phyloP scores from a whole-genome alignment of 2,113 vertebrate species.

The Tenrec ecaudatus region DNA sequence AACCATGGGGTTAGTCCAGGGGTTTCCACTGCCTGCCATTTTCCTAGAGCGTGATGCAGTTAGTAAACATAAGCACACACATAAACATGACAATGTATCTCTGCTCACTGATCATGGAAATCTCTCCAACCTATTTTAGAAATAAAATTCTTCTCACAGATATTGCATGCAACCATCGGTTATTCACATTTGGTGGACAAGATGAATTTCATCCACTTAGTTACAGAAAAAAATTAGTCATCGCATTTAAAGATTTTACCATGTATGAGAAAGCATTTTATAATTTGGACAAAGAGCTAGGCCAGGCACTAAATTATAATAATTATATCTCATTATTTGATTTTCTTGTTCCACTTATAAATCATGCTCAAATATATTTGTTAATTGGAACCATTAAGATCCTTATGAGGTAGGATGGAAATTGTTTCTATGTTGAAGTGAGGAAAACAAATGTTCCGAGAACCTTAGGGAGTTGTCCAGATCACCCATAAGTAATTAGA shows the following conservation, averaged over 20 bases:
- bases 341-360: conserved; percentile 53
- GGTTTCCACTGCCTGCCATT: neutral
- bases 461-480: conserved; percentile 54
- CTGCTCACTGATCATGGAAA: neutral
- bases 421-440: conserved; percentile 44
- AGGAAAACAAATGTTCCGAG: conserved; percentile 49
- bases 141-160: conserved; percentile 1
- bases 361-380: conserved; percentile 53
- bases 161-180: neutral
- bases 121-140: neutral
- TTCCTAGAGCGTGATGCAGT: rapidly evolving
- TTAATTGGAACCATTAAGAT: conserved; percentile 50
- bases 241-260: neutral
- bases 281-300: conserved; percentile 47
- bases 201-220: neutral
- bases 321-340: conserved; percentile 53
- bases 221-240: neutral
- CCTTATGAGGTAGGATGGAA: neutral
- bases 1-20: neutral
- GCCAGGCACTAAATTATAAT: conserved; percentile 56
- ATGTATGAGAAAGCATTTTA: neutral
- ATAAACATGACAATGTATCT: neutral
- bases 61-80: neutral
- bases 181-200: neutral
- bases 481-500: conserved; percentile 50